Percentiles rank a stretch among this genome's conserved stretches.
These are phyloP conservation scores for Ageneiosus marmoratus DNA, from an alignment of 2,113 vertebrate genomes.

Conservation along the genomic window DNA sequence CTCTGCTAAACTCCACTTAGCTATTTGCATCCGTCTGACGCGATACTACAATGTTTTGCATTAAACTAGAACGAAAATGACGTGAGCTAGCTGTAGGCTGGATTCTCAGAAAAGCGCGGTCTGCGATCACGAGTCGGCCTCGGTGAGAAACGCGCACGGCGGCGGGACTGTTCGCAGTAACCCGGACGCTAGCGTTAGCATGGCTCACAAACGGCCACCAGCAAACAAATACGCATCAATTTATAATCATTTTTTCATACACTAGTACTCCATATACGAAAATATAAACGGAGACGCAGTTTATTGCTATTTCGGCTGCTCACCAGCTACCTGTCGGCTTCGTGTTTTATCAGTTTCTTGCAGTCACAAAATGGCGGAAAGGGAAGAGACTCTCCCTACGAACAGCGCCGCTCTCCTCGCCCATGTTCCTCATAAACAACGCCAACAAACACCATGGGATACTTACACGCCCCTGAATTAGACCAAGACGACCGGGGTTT, in stretches of 20 bases:
- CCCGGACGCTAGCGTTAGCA: not conserved
- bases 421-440: conserved; percentile 58
- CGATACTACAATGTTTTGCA: not conserved
- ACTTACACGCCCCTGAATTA: conserved; percentile 66
- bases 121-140: not conserved
- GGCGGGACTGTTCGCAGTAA: not conserved
- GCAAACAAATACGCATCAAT: not conserved
- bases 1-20: not conserved
- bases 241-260: not conserved
- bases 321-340: conserved; percentile 49
- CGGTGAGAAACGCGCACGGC: too few relatives aligned
- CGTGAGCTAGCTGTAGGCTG: not conserved
- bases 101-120: not conserved
- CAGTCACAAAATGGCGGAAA: conserved; percentile 83
- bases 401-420: conserved; percentile 62
- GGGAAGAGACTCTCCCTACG: conserved; percentile 72
- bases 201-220: not conserved
- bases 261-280: not conserved
- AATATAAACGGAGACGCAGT: not conserved
- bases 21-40: too few relatives aligned
- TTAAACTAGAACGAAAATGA: not conserved
- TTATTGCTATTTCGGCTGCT: not conserved
- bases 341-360: conserved; percentile 66
- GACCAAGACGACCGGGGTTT: conserved; percentile 31
- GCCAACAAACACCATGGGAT: not conserved